A percentile compares a stretch with the other conserved stretches of the same genome.
phyloP scores from a whole-genome alignment of 2,888 invertebrate species.

The Sphaerophoria taeniata region DNA sequence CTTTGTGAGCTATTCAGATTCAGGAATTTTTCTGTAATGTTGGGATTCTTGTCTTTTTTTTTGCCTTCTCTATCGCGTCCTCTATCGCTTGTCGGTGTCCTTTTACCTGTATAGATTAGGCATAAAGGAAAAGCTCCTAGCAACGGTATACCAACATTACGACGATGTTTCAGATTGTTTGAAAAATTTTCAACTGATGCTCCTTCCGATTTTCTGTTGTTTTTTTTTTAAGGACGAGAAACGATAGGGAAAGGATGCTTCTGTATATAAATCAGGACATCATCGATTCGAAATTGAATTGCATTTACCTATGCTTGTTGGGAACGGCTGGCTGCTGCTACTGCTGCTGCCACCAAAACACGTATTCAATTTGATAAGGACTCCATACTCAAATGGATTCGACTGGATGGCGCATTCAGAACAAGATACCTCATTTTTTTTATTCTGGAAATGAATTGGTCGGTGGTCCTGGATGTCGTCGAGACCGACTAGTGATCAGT shows the following conservation, averaged over 20 bases:
- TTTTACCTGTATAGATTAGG: neutral
- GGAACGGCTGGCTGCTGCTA: neutral
- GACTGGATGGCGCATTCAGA: slow-evolving; percentile 24
- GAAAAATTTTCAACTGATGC: slow-evolving; percentile 33
- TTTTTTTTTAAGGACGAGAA: too few relatives aligned
- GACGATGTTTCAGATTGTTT: slow-evolving; percentile 20
- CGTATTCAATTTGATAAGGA: neutral
- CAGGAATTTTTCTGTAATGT: slow-evolving; percentile 31
- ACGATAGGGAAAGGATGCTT: neutral
- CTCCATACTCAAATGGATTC: neutral
- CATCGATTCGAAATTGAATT: slow-evolving; percentile 57
- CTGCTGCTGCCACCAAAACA: slow-evolving; percentile 29
- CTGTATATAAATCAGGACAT: slow-evolving; percentile 40
- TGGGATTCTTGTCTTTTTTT: neutral
- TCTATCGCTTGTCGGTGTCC: neutral
- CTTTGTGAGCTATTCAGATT: neutral
- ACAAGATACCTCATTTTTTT: slow-evolving; percentile 21
- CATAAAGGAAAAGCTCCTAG: slow-evolving; percentile 21
- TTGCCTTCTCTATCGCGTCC: neutral
- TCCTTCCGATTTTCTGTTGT: neutral
- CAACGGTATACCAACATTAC: slow-evolving; percentile 1
- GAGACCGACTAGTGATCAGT: too few relatives aligned
- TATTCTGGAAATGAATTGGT: slow-evolving; percentile 29
- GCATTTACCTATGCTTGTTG: slow-evolving; percentile 30
- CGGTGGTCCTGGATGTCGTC: neutral